Evolutionary conservation across 2,113 vertebrate species (phyloP), one percentile per base, ranked within the genome.

Genomic region (Ascaphus truei): DNA sequence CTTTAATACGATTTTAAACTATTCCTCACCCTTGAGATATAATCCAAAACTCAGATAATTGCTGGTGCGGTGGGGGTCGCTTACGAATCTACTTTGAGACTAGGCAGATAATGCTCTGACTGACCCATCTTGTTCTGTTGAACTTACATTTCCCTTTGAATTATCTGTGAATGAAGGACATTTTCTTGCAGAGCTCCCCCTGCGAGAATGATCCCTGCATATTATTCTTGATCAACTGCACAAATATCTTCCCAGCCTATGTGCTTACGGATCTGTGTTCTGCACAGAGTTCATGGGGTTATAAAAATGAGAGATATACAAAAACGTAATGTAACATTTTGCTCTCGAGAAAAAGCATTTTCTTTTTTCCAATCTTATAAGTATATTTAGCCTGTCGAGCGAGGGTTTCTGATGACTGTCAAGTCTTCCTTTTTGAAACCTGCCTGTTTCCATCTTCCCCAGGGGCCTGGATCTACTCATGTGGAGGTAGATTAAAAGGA

Each of bases 401-500:
- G 45, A 43, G 16, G 13, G 31, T 39, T 34, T 37, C 22, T 45
- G n/a, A 34, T 10, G 31, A 22, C 23, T 51, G 67, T 57, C 67
- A 71, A 71, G 56, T 61, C 57, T 41, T 61, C 31, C 51, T 71
- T 34, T 33, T 71, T 56, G 57, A 71, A 71, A 48, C 33, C 23
- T 60, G 67, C 67, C 67, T 20, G 56, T 60, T 71, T 71, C 67
- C 67, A 71, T 71, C 45, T 71, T 50, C 39, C 67, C 47, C 34
- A 51, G 57, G 50, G 33, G 57, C 61, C 67, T 71, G 67, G 67
- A 71, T 71, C 56, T 7, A 59, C 56, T 71, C 67, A 61, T 41
- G 22, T 25, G 57, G 57, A 71, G 67, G 67, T 52, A 71, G 67
- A 71, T 71, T 71, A 71, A 71, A 61, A 52, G 67, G 67, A 71